These are phyloP conservation scores for Recurvirostra avosetta DNA, from an alignment of 2,113 vertebrate species.

Conservation along the genomic window DNA sequence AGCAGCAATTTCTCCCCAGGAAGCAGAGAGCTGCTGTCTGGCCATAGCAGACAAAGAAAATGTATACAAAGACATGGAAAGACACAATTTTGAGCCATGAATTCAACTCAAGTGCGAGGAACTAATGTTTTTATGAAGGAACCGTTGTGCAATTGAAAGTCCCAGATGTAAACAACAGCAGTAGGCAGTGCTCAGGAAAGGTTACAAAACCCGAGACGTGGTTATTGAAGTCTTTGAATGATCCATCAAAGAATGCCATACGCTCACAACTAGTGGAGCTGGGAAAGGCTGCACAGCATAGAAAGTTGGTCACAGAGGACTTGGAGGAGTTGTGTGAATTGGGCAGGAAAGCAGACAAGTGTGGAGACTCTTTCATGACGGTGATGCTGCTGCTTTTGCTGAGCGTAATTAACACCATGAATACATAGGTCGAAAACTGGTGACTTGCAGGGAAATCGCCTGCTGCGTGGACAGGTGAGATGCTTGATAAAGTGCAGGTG, in stretches of 20 bases:
- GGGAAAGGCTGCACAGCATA: neutral
- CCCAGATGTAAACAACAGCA: constrained; percentile 31
- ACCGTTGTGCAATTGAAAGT: neutral
- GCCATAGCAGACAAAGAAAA: neutral
- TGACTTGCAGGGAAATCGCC: neutral
- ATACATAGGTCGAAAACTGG: neutral
- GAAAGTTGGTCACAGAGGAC: neutral
- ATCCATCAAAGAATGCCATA: neutral
- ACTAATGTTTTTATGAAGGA: neutral
- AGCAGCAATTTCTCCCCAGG: neutral
- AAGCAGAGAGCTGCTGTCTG: neutral
- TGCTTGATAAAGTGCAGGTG: neutral
- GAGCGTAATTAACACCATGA: neutral
- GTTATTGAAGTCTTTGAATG: constrained; percentile 33
- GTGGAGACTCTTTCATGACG: neutral
- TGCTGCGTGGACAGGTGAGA: neutral
- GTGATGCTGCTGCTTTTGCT: neutral
- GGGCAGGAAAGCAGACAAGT: neutral
- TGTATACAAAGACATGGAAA: neutral
- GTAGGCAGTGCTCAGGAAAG: neutral
- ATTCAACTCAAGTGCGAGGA: neutral
- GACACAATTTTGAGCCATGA: neutral
- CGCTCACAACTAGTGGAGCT: neutral
- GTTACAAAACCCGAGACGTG: neutral
- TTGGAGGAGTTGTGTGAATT: neutral